Percentiles rank a stretch among this genome's conserved stretches.
Conservation (phyloP, 2,888 invertebrate species). For the Bibio marci region DNA sequence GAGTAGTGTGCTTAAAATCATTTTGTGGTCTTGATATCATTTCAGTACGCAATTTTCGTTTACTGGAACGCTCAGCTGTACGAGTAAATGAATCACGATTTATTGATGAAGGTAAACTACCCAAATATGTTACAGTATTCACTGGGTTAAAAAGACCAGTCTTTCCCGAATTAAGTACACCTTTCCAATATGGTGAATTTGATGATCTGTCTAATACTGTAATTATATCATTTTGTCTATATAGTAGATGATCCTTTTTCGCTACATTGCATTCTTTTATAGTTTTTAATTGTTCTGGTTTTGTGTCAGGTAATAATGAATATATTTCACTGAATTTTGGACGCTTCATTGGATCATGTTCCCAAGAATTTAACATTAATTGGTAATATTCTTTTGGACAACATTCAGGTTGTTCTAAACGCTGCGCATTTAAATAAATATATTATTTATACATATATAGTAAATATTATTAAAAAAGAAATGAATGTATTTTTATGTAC, state of each 20-base stretch:
- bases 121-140: constrained; percentile 73
- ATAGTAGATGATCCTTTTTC: constrained; percentile 58
- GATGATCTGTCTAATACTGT: constrained; percentile 77
- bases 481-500: too few species aligned
- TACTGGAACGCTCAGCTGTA: constrained; percentile 35
- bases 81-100: constrained; percentile 44
- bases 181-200: constrained; percentile 69
- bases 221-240: constrained; percentile 77
- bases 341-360: constrained; percentile 71
- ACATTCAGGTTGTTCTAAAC: constrained; percentile 83
- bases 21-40: constrained; percentile 97
- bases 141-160: constrained; percentile 86
- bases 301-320: constrained; percentile 59
- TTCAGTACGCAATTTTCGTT: constrained; percentile 59
- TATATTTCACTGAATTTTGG: constrained; percentile 82
- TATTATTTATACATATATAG: constrained; percentile 2
- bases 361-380: constrained; percentile 93
- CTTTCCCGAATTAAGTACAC: constrained; percentile 72
- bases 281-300: constrained; percentile 86
- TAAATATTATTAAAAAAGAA: background rate
- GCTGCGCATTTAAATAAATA: constrained; percentile 29
- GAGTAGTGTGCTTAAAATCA: constrained; percentile 87
- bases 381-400: constrained; percentile 82
- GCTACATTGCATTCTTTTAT: constrained; percentile 33
- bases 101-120: constrained; percentile 29